Evolutionary conservation across 2,797 vertebrate genomes (phyloP), one percentile per base, ranked within the genome.

Genomic region (Poeciliopsis presidionis): DNA sequence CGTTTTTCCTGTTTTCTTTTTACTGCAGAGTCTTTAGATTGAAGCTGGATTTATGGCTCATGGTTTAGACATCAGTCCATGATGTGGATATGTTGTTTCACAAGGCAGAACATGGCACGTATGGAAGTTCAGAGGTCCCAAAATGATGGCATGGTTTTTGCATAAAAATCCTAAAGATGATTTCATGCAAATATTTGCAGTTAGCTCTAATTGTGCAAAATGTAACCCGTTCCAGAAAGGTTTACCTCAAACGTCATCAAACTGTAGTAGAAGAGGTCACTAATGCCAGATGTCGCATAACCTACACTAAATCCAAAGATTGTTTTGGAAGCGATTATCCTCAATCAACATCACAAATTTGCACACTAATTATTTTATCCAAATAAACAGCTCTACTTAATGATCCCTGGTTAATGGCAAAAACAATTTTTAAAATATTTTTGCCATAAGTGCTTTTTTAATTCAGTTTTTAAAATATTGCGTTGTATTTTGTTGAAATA

Each of bases 81-180:
- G 28, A 63, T 22, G 28, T 1, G 36, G 16, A 71, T 81, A 2
- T 47, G 41, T 9, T 65, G 7, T 67, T 80, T 84, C 78, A 74
- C 1, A 36, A 14, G 30, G 33, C 75, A 46, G 75, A 74, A 63
- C 8, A 43, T 25, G 59, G 71, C 0, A 0, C 63, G n/a, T 85
- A 73, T 18, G 78, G 81, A 89, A 67, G 86, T 51, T 65, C 43
- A 61, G 18, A 33, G 33, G 9, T 74, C 75, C 51, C 47, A 33
- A 74, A 67, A 33, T 43, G 13, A 41, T n/a, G 2, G 12, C 28
- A 18, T 69, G 0, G 0, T 41, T 20, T 41, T 13, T 55, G 4
- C 7, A 45, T 59, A 2, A 30, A 33, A 46, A 45, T 39, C 22
- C 36, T 2, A 25, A 53, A 49, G 14, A 20, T 33, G 8, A 30